A percentile compares a stretch with the other conserved stretches of the same genome.
Evolutionary conservation across 2,113 vertebrate genomes (phyloP).

Genomic region (Oryzias celebensis): DNA sequence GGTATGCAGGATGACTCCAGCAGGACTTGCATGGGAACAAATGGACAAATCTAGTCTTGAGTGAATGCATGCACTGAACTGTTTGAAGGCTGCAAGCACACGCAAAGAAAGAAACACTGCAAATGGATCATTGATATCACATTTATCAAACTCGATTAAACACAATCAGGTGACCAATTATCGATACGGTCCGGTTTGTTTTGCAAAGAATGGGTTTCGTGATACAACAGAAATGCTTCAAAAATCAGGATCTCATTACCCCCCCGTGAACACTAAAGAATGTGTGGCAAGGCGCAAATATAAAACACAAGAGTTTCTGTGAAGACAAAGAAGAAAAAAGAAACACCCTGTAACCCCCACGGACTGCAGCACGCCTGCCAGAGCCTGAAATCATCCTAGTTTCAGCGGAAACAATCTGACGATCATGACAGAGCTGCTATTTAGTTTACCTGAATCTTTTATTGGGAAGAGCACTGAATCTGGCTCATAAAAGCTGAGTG

Average conservation of each 20-base stretch:
- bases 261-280: constrained; percentile 72
- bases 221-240: constrained; percentile 57
- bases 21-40: too few relatives aligned
- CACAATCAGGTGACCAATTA: constrained; percentile 7
- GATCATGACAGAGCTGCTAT: not conserved
- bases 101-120: too few relatives aligned
- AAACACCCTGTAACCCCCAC: constrained; percentile 55
- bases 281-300: constrained; percentile 78
- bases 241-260: constrained; percentile 54
- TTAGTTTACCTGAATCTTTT: too few relatives aligned
- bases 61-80: too few relatives aligned
- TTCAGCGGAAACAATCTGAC: constrained; percentile 60
- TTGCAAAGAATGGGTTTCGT: constrained; percentile 56
- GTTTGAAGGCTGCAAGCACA: too few relatives aligned
- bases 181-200: constrained; percentile 20
- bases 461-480: too few relatives aligned
- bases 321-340: constrained; percentile 20
- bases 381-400: constrained; percentile 41
- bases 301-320: constrained; percentile 77
- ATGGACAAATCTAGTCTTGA: too few relatives aligned
- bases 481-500: too few relatives aligned
- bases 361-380: constrained; percentile 58
- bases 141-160: not conserved
- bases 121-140: not conserved
- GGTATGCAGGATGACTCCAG: too few relatives aligned